These are phyloP conservation scores for Dione juno DNA, from an alignment of 2,888 invertebrate genomes.

Conservation along the genomic window DNA sequence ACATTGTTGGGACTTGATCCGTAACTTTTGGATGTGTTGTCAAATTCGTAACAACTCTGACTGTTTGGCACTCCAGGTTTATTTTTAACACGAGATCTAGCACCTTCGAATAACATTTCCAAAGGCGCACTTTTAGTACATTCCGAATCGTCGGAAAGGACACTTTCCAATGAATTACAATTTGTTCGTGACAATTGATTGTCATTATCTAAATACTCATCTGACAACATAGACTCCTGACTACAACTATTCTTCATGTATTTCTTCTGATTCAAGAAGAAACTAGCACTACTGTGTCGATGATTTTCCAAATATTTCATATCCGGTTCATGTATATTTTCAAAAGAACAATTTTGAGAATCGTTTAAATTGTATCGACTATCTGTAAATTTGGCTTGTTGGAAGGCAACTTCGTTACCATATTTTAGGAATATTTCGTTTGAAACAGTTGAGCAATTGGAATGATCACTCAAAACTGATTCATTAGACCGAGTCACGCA, in stretches of 20 bases:
- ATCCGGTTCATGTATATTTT: slow-evolving; percentile 72
- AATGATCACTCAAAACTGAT: slow-evolving; percentile 78
- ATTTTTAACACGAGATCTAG: slow-evolving; percentile 70
- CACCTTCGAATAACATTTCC: slow-evolving; percentile 87
- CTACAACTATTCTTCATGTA: slow-evolving; percentile 86
- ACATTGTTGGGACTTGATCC: slow-evolving; percentile 86
- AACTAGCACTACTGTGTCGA: slow-evolving; percentile 89
- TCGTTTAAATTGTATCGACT: slow-evolving; percentile 78
- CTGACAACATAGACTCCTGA: slow-evolving; percentile 90
- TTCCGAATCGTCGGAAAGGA: slow-evolving; percentile 91
- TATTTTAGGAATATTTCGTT: slow-evolving; percentile 81
- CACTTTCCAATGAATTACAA: slow-evolving; percentile 91
- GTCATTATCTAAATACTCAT: slow-evolving; percentile 84
- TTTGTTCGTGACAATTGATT: slow-evolving; percentile 86
- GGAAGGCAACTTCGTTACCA: slow-evolving; percentile 78
- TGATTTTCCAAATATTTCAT: slow-evolving; percentile 81
- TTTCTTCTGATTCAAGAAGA: slow-evolving; percentile 88
- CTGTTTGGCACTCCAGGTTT: slow-evolving; percentile 68
- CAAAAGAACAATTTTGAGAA: slow-evolving; percentile 77
- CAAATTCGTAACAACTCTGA: slow-evolving; percentile 80
- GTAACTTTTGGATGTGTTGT: slow-evolving; percentile 84
- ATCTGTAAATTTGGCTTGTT: slow-evolving; percentile 71
- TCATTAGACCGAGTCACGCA: slow-evolving; percentile 85
- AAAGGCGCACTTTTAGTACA: slow-evolving; percentile 90
- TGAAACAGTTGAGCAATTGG: slow-evolving; percentile 78